Conservation (phyloP, 1,140 invertebrate species). For the Drosophila athabasca region DNA sequence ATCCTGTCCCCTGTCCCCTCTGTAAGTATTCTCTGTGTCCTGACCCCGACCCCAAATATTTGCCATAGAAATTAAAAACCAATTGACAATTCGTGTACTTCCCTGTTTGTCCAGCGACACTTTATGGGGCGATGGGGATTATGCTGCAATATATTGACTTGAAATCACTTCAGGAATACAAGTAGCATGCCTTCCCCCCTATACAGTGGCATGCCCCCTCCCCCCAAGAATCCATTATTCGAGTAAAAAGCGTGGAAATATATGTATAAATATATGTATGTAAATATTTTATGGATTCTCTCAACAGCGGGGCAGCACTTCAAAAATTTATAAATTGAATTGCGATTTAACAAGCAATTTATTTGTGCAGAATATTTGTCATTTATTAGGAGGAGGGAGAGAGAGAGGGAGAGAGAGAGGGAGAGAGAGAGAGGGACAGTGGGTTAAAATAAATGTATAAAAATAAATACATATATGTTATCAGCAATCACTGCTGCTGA, state of each 20-base stretch:
- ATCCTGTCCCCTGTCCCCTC: no score
- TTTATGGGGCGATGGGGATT: no score
- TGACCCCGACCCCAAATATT: constrained; percentile 56
- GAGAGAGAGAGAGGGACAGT: not conserved
- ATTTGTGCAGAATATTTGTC: constrained; percentile 21
- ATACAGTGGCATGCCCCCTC: no score
- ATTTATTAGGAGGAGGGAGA: no score
- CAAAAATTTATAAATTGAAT: constrained; percentile 46
- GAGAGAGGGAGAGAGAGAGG: no score
- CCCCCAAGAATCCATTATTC: constrained; percentile 30
- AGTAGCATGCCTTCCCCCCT: not conserved
- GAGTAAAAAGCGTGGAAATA: constrained; percentile 2
- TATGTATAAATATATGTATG: no score
- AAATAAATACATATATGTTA: not conserved
- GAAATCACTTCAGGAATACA: constrained; percentile 44
- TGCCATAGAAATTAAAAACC: constrained; percentile 61
- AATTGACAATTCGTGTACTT: not conserved
- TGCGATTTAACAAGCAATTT: constrained; percentile 28
- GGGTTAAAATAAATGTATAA: constrained; percentile 17
- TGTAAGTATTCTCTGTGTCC: no score
- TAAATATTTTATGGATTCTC: constrained; percentile 20
- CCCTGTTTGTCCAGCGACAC: constrained; percentile 26
- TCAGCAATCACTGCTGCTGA: constrained; percentile 21
- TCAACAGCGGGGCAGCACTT: constrained; percentile 10
- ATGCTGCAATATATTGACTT: constrained; percentile 49